Base-by-base conservation (phyloP, 2,113 vertebrate species). In the Paracanthobrama guichenoti region DNA sequence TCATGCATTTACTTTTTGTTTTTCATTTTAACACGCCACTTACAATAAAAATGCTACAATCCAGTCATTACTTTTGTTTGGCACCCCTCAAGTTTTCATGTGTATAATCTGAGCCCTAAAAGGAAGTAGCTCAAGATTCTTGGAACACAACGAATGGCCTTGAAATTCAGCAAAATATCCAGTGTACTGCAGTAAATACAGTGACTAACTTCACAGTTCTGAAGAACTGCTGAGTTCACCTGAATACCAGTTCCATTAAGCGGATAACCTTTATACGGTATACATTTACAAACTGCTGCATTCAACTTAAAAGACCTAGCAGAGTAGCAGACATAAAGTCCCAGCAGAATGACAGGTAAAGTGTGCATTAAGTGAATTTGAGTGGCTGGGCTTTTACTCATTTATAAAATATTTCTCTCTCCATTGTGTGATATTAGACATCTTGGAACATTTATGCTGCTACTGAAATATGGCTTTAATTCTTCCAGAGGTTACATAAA, bases 401-500 rank as follows among this genome's bases (percentile, higher is more conserved):
- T 44, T 44, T 59, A 62, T 26, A 18, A 79, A 79, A 46, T 46
- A 39, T 26, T 20, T 64, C 35, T 60, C 8, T 75, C 3, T 28
- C 13, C 57, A 79, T 26, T 79, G 77, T 79, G 57, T 26, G n/a
- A 79, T 46, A 79, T 44, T 79, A 46, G 13, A 62, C 22, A 0
- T 26, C 12, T 60, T 60, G 13, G 3, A 53, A 31, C 72, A 75
- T 75, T 75, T 75, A 53, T 48, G 26, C n/a, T 75, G 72, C 44
- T 10, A 11, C 76, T 79, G 77, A 79, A 62, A 79, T 77, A 62
- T 77, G 20, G 67, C 24, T 74, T 48, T 48, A 75, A 64, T 69
- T 83, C 81, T 31, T 74, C 24, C 55, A 31, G 69, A 64, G 53
- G 53, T 39, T 59, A 62, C 9, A 79, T 11, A 79, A 44, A 26